Percentiles rank a stretch among this genome's conserved stretches.
These are phyloP conservation scores for Myoxocephalus aenaeus DNA, from an alignment of 2,797 vertebrate species.

Conservation along the genomic window DNA sequence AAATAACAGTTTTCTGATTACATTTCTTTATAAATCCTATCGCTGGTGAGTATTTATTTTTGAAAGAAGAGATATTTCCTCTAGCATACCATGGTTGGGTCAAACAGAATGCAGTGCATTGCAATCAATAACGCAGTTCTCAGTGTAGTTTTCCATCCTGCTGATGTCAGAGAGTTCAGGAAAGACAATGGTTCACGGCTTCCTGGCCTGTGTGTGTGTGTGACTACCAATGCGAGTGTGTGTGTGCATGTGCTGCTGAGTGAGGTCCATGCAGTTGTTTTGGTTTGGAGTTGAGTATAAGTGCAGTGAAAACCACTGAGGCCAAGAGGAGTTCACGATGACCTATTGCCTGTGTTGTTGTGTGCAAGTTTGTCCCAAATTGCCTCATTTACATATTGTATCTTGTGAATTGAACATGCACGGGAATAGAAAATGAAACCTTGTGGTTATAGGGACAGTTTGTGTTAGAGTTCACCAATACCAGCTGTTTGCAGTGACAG, in stretches of 20 bases:
- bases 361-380: neutral
- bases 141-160: conserved; percentile 33
- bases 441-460: too few species aligned
- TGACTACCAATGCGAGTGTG: neutral
- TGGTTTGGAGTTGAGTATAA: conserved; percentile 2
- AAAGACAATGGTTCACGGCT: conserved; percentile 36
- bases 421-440: too few species aligned
- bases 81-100: neutral
- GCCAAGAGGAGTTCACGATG: neutral
- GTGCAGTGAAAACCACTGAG: neutral
- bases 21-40: neutral
- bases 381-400: too few species aligned
- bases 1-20: neutral
- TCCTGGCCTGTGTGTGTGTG: conserved; percentile 11
- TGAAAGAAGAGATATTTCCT: neutral
- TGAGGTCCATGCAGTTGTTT: neutral
- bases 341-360: neutral
- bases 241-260: neutral
- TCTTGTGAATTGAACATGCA: too few species aligned
- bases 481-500: too few species aligned
- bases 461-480: too few species aligned
- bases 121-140: conserved; percentile 7
- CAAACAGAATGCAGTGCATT: neutral
- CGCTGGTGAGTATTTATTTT: neutral
- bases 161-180: conserved; percentile 38